Conservation (phyloP, 2,797 vertebrate genomes). For the Erpetoichthys calabaricus region DNA sequence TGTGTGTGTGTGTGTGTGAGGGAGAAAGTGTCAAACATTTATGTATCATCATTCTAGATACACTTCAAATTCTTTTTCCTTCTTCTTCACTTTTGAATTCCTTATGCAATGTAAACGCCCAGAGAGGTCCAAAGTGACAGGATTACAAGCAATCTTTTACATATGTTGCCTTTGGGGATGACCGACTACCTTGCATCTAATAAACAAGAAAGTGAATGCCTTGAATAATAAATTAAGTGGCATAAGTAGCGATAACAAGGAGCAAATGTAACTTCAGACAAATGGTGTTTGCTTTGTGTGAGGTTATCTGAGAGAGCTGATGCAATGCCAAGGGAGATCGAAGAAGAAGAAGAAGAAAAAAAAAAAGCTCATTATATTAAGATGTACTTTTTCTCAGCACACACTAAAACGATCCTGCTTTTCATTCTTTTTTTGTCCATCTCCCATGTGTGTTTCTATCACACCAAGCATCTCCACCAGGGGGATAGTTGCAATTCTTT, state of each 20-base stretch:
- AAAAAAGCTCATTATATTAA: slow-evolving; percentile 58
- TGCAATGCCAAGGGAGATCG: slow-evolving; percentile 43
- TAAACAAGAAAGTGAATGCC: slow-evolving; percentile 63
- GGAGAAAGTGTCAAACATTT: too few species aligned
- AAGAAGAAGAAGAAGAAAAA: slow-evolving; percentile 14
- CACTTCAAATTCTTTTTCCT: background rate
- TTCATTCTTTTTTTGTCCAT: slow-evolving; percentile 31
- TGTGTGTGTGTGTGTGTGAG: too few species aligned
- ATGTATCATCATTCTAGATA: too few species aligned
- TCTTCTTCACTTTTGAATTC: slow-evolving; percentile 29
- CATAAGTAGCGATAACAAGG: slow-evolving; percentile 61
- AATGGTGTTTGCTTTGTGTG: slow-evolving; percentile 55
- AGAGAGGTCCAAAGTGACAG: slow-evolving; percentile 60
- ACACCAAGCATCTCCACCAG: slow-evolving; percentile 37
- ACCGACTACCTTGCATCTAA: slow-evolving; percentile 61
- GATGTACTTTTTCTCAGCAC: slow-evolving; percentile 46
- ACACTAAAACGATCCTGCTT: slow-evolving; percentile 49
- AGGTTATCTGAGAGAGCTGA: slow-evolving; percentile 50
- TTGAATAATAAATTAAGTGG: slow-evolving; percentile 66
- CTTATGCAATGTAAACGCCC: slow-evolving; percentile 51
- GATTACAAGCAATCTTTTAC: slow-evolving; percentile 65
- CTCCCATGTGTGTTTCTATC: slow-evolving; percentile 42
- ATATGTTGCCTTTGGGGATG: slow-evolving; percentile 62
- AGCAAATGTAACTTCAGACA: slow-evolving; percentile 61
- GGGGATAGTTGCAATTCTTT: slow-evolving; percentile 34